Conservation (phyloP, 2,797 vertebrate species). For the Poeciliopsis gracilis region DNA sequence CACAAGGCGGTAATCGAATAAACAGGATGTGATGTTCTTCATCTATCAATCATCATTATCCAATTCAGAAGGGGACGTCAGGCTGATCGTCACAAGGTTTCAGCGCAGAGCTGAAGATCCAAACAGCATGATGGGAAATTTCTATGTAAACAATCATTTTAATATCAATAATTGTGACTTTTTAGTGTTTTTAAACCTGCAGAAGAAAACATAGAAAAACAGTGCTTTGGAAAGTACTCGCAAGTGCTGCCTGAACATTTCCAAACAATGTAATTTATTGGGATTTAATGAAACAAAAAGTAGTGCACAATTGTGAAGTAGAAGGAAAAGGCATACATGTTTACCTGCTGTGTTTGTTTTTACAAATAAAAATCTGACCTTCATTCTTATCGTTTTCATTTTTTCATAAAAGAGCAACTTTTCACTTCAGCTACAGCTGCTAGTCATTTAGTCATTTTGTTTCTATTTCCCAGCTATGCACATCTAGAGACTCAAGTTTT, state of each 20-base stretch:
- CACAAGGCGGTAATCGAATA: neutral
- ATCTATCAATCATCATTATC: slow-evolving; percentile 28
- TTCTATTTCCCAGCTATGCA: neutral
- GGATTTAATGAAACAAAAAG: neutral
- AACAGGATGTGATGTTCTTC: slow-evolving; percentile 28
- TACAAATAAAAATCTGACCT: neutral
- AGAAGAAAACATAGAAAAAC: neutral
- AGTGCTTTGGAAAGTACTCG: neutral
- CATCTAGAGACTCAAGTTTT: neutral
- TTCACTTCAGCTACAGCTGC: neutral
- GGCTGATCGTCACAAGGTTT: slow-evolving; percentile 1
- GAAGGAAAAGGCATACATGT: neutral
- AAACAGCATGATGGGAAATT: slow-evolving; percentile 6
- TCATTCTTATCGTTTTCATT: neutral
- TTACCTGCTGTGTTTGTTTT: neutral
- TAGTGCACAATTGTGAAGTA: neutral
- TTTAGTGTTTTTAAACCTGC: neutral
- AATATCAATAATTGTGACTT: neutral
- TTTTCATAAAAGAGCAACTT: neutral
- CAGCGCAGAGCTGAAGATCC: neutral
- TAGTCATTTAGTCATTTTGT: neutral
- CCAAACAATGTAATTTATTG: neutral
- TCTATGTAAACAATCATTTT: neutral
- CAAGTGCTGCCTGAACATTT: neutral
- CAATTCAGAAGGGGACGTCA: slow-evolving; percentile 16